These are phyloP conservation scores for Julus scandinavius DNA, from an alignment of 2,888 invertebrate genomes.

Conservation along the genomic window DNA sequence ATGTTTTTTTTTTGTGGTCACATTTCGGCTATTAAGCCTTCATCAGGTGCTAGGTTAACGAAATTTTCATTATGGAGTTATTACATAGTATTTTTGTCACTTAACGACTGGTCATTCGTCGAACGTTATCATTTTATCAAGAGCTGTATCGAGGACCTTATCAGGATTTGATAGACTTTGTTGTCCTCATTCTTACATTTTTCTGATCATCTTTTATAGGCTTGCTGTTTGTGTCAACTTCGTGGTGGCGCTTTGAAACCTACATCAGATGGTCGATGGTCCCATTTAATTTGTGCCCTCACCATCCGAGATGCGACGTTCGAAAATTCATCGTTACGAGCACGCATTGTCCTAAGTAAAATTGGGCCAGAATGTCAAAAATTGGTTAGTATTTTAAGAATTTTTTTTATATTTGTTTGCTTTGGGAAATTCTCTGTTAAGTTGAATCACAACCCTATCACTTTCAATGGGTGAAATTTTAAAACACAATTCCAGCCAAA, in stretches of 20 bases:
- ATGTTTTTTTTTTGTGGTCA: not conserved
- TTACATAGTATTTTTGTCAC: too few relatives aligned
- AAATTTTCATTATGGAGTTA: too few relatives aligned
- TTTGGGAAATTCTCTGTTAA: not conserved
- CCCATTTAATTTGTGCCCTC: slow-evolving; percentile 67
- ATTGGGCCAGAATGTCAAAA: slow-evolving; percentile 56
- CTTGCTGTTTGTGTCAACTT: slow-evolving; percentile 71
- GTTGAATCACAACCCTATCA: too few relatives aligned
- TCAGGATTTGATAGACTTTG: not conserved
- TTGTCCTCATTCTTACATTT: not conserved
- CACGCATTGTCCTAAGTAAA: slow-evolving; percentile 63
- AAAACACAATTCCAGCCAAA: too few relatives aligned
- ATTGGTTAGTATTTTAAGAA: slow-evolving; percentile 56
- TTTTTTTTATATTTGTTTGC: not conserved
- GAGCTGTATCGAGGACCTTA: too few relatives aligned
- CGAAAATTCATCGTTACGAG: slow-evolving; percentile 63
- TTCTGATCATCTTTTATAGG: slow-evolving; percentile 61
- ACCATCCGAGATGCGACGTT: slow-evolving; percentile 65
- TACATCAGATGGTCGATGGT: slow-evolving; percentile 66
- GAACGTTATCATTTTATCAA: too few relatives aligned
- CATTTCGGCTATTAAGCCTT: too few relatives aligned
- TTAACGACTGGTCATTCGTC: too few relatives aligned
- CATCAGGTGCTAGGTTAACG: not conserved
- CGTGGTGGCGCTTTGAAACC: slow-evolving; percentile 68
- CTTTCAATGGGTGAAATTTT: too few relatives aligned